Conservation (phyloP, 2,113 vertebrate genomes). For the Saiga tatarica region DNA sequence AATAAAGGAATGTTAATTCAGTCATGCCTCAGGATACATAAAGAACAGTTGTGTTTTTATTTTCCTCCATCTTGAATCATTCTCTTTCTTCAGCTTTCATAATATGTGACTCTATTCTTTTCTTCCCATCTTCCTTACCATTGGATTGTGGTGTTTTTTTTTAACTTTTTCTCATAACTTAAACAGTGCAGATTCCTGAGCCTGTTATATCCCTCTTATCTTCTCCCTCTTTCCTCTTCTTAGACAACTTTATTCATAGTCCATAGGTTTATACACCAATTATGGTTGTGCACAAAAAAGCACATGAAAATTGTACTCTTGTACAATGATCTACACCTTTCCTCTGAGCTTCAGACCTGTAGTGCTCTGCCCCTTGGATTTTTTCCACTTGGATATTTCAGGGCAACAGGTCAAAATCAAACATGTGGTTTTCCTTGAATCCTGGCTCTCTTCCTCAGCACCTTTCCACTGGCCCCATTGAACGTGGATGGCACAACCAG, state of each 20-base stretch:
- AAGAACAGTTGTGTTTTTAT: background rate
- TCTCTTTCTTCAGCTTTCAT: background rate
- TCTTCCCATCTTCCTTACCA: background rate
- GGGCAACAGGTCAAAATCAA: background rate
- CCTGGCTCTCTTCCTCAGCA: background rate
- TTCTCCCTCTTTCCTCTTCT: background rate
- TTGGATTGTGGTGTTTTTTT: background rate
- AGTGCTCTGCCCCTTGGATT: background rate
- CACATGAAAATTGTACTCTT: background rate
- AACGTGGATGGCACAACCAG: background rate
- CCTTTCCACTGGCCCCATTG: background rate
- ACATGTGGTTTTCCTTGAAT: background rate
- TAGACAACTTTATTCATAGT: background rate
- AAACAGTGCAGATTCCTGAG: background rate
- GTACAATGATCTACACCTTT: background rate
- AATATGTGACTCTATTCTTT: background rate
- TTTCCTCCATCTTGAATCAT: background rate
- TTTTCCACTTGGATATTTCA: background rate
- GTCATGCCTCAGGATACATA: background rate
- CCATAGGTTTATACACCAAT: background rate
- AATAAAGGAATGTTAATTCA: background rate
- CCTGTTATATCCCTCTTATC: too few species aligned
- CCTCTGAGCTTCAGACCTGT: background rate
- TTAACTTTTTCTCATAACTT: background rate
- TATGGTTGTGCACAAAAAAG: background rate